Conservation (phyloP, 2,113 vertebrate genomes). For the Vicugna pacos region DNA sequence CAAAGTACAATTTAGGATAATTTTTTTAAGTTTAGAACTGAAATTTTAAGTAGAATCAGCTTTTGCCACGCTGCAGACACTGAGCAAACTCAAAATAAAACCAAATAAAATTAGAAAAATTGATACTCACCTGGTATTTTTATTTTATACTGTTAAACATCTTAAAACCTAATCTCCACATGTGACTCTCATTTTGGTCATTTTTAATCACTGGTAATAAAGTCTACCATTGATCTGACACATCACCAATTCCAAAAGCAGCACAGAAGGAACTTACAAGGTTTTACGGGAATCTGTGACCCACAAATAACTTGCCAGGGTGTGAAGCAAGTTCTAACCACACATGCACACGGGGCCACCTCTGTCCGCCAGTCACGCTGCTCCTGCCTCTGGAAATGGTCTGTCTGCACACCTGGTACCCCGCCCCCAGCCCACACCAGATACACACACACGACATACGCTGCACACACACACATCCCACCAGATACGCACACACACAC, state of each 20-base stretch:
- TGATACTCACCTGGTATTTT: neutral
- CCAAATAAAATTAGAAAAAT: neutral
- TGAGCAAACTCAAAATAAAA: neutral
- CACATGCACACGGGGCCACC: neutral
- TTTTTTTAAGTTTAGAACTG: neutral
- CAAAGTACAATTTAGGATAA: neutral
- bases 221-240: neutral
- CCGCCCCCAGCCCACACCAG: no score
- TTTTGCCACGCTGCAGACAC: neutral
- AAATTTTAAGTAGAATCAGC: neutral
- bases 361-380: neutral
- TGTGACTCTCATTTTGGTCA: neutral
- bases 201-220: fast-evolving
- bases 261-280: fast-evolving
- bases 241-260: neutral
- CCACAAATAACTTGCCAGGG: fast-evolving
- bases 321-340: neutral
- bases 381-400: neutral
- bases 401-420: neutral
- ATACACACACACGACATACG: neutral
- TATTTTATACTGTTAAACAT: neutral
- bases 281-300: fast-evolving
- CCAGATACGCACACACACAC: neutral
- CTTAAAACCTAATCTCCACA: neutral
- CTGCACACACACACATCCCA: neutral